These are phyloP conservation scores for Pyrgus malvae DNA, from an alignment of 2,888 invertebrate genomes.

Conservation along the genomic window DNA sequence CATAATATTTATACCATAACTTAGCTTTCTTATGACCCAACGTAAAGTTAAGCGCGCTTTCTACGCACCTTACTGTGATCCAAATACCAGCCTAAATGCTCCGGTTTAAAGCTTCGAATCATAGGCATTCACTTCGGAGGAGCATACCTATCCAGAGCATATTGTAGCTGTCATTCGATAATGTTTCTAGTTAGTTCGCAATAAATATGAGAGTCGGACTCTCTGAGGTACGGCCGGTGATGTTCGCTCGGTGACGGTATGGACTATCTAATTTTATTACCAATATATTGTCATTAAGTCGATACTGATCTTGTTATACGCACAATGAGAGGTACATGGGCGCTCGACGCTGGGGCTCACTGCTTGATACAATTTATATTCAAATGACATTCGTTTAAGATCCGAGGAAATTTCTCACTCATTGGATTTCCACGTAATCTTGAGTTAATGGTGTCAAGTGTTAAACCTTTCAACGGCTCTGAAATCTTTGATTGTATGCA, in stretches of 20 bases:
- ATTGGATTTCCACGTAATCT: constrained; percentile 76
- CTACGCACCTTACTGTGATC: constrained; percentile 44
- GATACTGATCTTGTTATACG: constrained; percentile 82
- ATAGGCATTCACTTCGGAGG: constrained; percentile 48
- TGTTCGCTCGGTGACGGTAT: constrained; percentile 72
- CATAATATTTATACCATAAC: constrained; percentile 79
- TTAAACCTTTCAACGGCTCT: constrained; percentile 37
- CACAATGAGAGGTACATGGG: constrained; percentile 74
- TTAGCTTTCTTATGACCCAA: constrained; percentile 74
- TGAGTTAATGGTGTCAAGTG: constrained; percentile 65
- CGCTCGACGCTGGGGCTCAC: constrained; percentile 51
- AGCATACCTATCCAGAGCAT: constrained; percentile 59
- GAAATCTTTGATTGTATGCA: constrained; percentile 31
- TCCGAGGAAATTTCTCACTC: constrained; percentile 75
- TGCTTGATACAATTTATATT: constrained; percentile 76
- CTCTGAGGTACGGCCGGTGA: constrained; percentile 53
- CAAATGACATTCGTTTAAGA: constrained; percentile 77
- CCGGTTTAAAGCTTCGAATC: constrained; percentile 60
- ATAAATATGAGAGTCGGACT: constrained; percentile 74
- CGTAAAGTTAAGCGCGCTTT: constrained; percentile 71
- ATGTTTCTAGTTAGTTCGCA: constrained; percentile 78
- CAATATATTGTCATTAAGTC: constrained; percentile 82
- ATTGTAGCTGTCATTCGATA: constrained; percentile 67
- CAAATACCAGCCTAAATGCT: constrained; percentile 52
- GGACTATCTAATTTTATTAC: constrained; percentile 81